Evolutionary conservation across 2,797 vertebrate species (phyloP).

Genomic region (Aerospiza tachiro): DNA sequence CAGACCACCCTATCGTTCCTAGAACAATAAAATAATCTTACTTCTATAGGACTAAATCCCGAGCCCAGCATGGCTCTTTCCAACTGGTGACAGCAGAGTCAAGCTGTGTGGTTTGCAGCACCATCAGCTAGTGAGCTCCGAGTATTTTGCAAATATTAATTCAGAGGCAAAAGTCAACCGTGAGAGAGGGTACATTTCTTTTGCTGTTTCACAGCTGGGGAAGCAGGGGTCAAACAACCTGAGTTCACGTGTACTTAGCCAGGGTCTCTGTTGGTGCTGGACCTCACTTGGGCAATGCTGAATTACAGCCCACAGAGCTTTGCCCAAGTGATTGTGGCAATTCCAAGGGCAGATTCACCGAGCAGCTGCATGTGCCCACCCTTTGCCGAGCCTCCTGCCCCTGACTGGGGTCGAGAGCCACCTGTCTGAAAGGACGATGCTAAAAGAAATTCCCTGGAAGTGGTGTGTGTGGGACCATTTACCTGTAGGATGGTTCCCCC

Average conservation of each 20-base stretch:
- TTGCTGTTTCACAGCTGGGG: neutral
- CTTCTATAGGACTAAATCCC: constrained; percentile 14
- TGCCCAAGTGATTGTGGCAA: accelerated
- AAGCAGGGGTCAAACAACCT: neutral
- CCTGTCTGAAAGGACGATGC: neutral
- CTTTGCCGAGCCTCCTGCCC: neutral
- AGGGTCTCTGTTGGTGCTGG: neutral
- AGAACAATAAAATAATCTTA: constrained; percentile 53
- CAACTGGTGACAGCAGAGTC: constrained; percentile 20
- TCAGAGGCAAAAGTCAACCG: neutral
- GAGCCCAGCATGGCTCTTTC: neutral
- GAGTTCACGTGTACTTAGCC: neutral
- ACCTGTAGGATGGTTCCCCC: neutral
- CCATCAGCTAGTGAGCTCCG: neutral
- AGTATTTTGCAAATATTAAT: neutral
- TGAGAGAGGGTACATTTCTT: neutral
- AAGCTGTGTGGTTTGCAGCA: neutral
- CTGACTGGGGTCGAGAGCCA: accelerated
- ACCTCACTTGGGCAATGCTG: neutral
- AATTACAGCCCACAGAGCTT: neutral
- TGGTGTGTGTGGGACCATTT: accelerated
- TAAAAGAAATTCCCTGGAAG: neutral
- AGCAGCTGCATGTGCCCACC: neutral
- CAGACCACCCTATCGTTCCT: constrained; percentile 45
- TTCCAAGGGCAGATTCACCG: neutral